Conservation (phyloP, 1,140 invertebrate genomes). For the Bombus polaris region DNA sequence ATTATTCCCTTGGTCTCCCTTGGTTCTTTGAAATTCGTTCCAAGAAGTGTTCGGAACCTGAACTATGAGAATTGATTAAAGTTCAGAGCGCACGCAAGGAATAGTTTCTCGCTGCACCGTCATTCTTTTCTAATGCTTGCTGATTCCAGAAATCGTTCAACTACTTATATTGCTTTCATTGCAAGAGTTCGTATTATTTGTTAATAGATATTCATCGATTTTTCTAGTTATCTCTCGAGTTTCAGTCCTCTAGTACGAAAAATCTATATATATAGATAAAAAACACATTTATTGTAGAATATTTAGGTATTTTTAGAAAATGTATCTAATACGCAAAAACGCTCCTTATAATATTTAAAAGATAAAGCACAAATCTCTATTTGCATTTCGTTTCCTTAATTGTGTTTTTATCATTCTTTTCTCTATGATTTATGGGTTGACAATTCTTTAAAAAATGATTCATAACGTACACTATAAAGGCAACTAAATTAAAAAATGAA, state of each 20-base stretch:
- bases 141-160: slow-evolving; percentile 19
- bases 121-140: neutral
- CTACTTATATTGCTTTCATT: slow-evolving; percentile 20
- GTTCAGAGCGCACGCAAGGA: slow-evolving; percentile 40
- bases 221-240: no score
- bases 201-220: neutral
- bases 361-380: neutral
- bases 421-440: neutral
- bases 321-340: no score
- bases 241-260: neutral
- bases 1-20: slow-evolving; percentile 4
- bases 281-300: no score
- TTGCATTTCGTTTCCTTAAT: neutral
- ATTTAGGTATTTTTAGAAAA: no score
- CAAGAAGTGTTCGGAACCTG: neutral
- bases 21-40: slow-evolving; percentile 5
- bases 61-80: slow-evolving; percentile 55
- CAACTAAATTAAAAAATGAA: neutral
- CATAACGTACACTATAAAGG: neutral
- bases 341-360: neutral
- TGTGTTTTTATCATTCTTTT: neutral
- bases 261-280: neutral
- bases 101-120: slow-evolving; percentile 1
- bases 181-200: slow-evolving; percentile 12
- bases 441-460: no score